Base-by-base conservation (phyloP, 2,888 invertebrate genomes). In the Morpho helenor region DNA sequence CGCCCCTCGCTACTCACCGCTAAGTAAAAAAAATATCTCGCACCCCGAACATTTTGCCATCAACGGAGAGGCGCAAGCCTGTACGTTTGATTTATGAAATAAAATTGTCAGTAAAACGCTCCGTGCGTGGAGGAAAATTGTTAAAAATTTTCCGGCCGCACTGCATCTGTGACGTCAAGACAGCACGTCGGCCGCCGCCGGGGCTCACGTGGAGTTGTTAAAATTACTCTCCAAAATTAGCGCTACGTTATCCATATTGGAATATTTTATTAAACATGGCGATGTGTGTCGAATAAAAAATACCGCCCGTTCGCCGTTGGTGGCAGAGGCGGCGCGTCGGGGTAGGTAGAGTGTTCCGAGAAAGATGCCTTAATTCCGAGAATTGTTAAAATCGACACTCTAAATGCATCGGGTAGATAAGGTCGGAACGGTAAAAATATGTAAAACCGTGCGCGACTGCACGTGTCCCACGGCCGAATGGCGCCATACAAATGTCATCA, bases 91-190 rank as follows among this genome's bases (percentile, higher is more conserved):
- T 68, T 71, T 66, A 63, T 67, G 44, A 42, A 67, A 67, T 66
- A 69, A 80, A 79, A 77, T 62, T 31, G 9, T 10, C 10, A 40
- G 74, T 74, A 78, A 68, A 61, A 62, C 48, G 9, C 45, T 71
- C 62, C 69, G 66, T 69, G 64, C 69, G 65, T 66, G 64, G 62
- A 68, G 80, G 87, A 89, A 87, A 89, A 89, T 87, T 88, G 70
- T 65, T 73, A 69, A 75, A 88, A 87, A 75, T 83, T 87, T 87
- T 88, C 87, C 89, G 75, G 71, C 74, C 69, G 70, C 74, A 62
- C 68, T 68, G 72, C 71, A 69, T 63, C 68, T 74, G 70, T 75
- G 73, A 76, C 79, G 77, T 74, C 75, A 72, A 74, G 64, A 69
- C 64, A 70, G 71, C 67, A 63, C 54, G 62, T 66, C 66, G 62